Evolutionary conservation across 1,140 invertebrate species (phyloP).

Genomic region (Drosophila sechellia): DNA sequence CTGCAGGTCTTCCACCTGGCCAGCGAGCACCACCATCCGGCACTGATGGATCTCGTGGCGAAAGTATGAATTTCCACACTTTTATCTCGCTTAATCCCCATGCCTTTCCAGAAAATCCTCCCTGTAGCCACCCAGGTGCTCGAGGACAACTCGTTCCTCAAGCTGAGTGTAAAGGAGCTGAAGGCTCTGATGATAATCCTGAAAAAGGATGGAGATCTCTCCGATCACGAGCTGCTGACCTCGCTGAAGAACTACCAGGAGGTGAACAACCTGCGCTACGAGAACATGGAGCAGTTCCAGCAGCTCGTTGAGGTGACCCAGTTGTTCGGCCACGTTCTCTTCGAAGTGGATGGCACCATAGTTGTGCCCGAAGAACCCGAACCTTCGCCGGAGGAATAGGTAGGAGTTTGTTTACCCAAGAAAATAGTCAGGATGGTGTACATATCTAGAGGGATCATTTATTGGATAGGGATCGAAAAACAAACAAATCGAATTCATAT

Average conservation of each 20-base stretch:
- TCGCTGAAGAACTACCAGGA: conserved; percentile 50
- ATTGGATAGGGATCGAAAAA: conserved; percentile 30
- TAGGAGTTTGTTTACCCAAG: not conserved
- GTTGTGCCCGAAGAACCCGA: not conserved
- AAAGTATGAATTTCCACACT: conserved; percentile 9
- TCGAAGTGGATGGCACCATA: conserved; percentile 48
- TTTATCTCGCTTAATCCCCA: not conserved
- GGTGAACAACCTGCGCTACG: conserved; percentile 40
- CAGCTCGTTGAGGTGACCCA: conserved; percentile 50
- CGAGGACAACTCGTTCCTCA: conserved; percentile 39
- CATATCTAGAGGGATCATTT: conserved; percentile 28
- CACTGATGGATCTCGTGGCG: conserved; percentile 42
- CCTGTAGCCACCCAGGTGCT: conserved; percentile 45
- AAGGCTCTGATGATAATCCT: conserved; percentile 43
- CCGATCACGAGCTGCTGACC: conserved; percentile 28
- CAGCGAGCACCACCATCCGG: conserved; percentile 19
- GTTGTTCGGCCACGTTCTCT: conserved; percentile 27
- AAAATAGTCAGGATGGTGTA: not conserved
- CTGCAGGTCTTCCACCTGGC: conserved; percentile 53
- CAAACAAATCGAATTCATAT: conserved; percentile 27
- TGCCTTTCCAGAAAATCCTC: conserved; percentile 36
- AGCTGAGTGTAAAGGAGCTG: conserved; percentile 34
- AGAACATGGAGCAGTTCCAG: conserved; percentile 48
- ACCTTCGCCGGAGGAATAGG: no score
- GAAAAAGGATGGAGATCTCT: conserved; percentile 7